Evolutionary conservation across 2,113 vertebrate species (phyloP), one percentile per base, ranked within the genome.

Genomic region (Elephas maximus): DNA sequence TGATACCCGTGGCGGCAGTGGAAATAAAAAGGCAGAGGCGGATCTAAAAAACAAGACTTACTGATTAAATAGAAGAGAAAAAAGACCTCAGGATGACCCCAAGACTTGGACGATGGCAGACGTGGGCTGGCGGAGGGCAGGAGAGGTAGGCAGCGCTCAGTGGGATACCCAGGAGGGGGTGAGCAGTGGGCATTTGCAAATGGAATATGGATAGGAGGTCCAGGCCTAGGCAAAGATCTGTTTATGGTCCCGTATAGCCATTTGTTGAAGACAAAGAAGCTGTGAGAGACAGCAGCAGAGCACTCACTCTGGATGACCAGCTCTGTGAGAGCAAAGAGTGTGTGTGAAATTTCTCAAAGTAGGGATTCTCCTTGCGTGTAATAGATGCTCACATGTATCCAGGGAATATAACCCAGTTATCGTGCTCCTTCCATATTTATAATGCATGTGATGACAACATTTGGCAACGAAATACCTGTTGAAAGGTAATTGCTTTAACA

Each of bases 351-450:
- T 65, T 30, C 4, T 53, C 4, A 15, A 41, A 37, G 30, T n/a
- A 51, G 41, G 18, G 57, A 26, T 21, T 7, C 53, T 20, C 14
- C 11, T 1, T 20, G n/a, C 63, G 30, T 0, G 0, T 2, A n/a
- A 14, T 18, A 81, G 33, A 23, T n/a, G 33, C 62, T 57, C 48
- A 71, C 0, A 14, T 30, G 17, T 11, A 45, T 77, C 73, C 17
- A 18, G 67, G 26, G 33, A 20, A 3, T 65, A 28, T n/a, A 37
- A 79, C 79, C 37, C 67, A 33, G 57, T 48, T 82, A 28, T 1
- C 28, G 9, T 53, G 76, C 21, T 10, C 18, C 20, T 26, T 77
- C 77, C 77, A 8, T 10, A 11, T 45, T 53, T 57, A 24, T 2
- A 8, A 0, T 62, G 41, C 2, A 2, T 20, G 14, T 24, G 11